phyloP scores from a whole-genome alignment of 1,140 invertebrate species.

The Dendroctonus valens region DNA sequence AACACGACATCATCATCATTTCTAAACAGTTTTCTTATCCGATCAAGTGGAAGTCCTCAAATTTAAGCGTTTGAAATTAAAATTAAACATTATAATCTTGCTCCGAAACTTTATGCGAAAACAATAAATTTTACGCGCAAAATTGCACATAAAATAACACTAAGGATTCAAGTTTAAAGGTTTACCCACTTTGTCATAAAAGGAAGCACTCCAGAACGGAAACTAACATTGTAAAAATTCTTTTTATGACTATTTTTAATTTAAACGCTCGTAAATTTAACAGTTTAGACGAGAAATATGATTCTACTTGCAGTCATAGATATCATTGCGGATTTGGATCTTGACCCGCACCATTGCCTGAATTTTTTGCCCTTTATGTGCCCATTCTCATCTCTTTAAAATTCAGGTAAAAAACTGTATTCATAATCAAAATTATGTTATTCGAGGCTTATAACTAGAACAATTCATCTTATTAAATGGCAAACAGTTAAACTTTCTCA shows the following conservation, averaged over 20 bases:
- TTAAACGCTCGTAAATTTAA: slow-evolving; percentile 17
- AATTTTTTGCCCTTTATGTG: neutral
- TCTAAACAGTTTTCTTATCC: no score
- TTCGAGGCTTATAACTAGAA: slow-evolving; percentile 17
- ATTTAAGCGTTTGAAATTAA: no score
- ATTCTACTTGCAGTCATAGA: slow-evolving; percentile 4
- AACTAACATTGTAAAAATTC: slow-evolving; percentile 21
- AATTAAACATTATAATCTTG: neutral
- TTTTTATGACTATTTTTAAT: slow-evolving; percentile 22
- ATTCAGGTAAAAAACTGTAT: slow-evolving; percentile 1
- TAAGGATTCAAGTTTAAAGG: slow-evolving; percentile 14
- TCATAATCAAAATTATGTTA: slow-evolving; percentile 15
- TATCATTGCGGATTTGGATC: neutral
- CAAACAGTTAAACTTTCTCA: slow-evolving; percentile 22
- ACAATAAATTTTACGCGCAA: slow-evolving; percentile 12
- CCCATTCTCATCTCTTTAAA: neutral
- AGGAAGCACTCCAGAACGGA: slow-evolving; percentile 3
- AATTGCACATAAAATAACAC: slow-evolving; percentile 11
- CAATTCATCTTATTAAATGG: slow-evolving; percentile 23
- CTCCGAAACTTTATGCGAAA: slow-evolving; percentile 10
- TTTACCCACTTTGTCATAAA: slow-evolving; percentile 18
- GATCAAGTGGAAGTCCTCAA: no score
- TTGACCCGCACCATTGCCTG: no score
- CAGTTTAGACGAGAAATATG: neutral
- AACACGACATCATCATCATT: no score